Percentiles rank a stretch among this genome's conserved stretches.
Evolutionary conservation across 2,113 vertebrate species (phyloP).

Genomic region (Lethenteron reissneri): DNA sequence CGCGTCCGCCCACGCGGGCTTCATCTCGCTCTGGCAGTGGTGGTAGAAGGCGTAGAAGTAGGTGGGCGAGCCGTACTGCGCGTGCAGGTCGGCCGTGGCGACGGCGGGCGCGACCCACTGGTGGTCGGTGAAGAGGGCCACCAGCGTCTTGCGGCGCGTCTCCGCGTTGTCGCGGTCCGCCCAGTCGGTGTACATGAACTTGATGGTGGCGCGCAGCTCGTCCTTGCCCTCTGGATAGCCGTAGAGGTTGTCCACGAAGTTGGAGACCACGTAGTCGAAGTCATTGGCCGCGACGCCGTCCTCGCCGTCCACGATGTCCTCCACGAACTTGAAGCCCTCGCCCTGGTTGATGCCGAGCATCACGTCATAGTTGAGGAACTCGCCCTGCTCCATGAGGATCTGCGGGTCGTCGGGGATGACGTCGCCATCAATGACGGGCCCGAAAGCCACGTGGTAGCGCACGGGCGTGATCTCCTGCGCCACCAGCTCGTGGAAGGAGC

Average conservation of each 20-base stretch:
- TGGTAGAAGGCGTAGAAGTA: conserved; percentile 99
- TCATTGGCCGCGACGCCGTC: conserved; percentile 89
- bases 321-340: conserved; percentile 87
- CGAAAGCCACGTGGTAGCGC: conserved; percentile 89
- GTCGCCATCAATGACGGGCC: conserved; percentile 86
- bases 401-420: conserved; percentile 93
- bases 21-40: conserved; percentile 99
- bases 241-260: conserved; percentile 93
- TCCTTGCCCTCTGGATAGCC: conserved; percentile 96
- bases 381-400: conserved; percentile 97
- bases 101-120: conserved; percentile 96
- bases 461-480: conserved; percentile 95
- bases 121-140: conserved; percentile 93
- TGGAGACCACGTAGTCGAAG: conserved; percentile 90
- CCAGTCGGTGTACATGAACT: conserved; percentile 99
- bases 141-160: conserved; percentile 78
- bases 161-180: conserved; percentile 88
- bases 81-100: conserved; percentile 82
- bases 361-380: conserved; percentile 98
- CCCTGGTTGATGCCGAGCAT: conserved; percentile 98
- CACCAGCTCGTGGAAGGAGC: conserved; percentile 78
- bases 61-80: conserved; percentile 83
- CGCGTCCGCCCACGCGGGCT: conserved; percentile 86
- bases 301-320: conserved; percentile 85
- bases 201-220: conserved; percentile 83